Evolutionary conservation across 2,888 invertebrate species (phyloP).

Genomic region (Entomobrya proxima): DNA sequence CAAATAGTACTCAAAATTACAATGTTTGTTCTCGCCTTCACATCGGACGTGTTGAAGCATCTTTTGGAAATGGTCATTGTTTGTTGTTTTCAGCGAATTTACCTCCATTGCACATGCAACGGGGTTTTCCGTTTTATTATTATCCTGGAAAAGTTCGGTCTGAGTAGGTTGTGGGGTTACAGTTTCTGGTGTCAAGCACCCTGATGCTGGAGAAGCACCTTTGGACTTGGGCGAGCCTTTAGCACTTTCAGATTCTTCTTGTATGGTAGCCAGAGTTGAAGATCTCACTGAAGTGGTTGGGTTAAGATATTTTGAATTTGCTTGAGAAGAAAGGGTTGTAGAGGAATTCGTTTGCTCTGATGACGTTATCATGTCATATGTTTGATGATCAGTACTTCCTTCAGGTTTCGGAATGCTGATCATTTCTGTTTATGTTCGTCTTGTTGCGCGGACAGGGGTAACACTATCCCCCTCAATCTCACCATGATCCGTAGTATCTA

Average conservation of each 20-base stretch:
- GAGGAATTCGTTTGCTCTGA: no score
- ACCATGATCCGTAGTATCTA: background rate
- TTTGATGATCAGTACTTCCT: no score
- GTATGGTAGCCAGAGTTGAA: conserved; percentile 61
- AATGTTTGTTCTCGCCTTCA: no score
- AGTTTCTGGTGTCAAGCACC: conserved; percentile 32
- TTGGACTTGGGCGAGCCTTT: conserved; percentile 53
- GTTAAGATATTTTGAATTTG: conserved; percentile 9
- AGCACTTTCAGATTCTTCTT: conserved; percentile 64
- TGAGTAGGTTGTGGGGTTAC: conserved; percentile 32
- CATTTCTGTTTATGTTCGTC: no score
- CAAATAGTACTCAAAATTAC: no score
- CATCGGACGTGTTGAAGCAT: no score
- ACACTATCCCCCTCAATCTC: background rate
- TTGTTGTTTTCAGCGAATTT: background rate
- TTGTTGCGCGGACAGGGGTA: no score
- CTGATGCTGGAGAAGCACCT: conserved; percentile 35
- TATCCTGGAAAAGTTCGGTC: background rate
- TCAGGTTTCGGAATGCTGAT: no score
- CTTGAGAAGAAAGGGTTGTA: background rate
- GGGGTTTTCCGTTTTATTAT: background rate
- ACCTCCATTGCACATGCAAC: background rate
- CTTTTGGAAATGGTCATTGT: background rate
- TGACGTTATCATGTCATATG: no score
- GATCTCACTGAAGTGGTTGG: conserved; percentile 50